These are phyloP conservation scores for Schizopygopsis pylzovi DNA, from an alignment of 2,797 vertebrate genomes.

Conservation along the genomic window DNA sequence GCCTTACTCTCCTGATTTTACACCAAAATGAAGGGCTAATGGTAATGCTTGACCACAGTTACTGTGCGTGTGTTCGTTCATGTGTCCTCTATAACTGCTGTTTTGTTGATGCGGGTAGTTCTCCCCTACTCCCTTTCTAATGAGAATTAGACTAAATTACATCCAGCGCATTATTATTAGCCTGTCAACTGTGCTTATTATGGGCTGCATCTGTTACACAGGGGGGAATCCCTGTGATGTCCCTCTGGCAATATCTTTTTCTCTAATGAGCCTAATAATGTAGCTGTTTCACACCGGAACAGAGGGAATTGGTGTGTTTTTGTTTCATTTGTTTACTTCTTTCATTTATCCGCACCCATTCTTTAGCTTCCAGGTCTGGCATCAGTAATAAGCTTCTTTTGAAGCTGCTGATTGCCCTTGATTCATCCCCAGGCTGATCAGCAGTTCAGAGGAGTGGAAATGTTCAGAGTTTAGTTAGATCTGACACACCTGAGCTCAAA, in stretches of 20 bases:
- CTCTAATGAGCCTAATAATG: slow-evolving; percentile 58
- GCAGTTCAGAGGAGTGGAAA: slow-evolving; percentile 65
- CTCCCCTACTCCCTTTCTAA: slow-evolving; percentile 50
- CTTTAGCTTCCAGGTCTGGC: slow-evolving; percentile 15
- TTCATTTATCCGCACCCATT: slow-evolving; percentile 23
- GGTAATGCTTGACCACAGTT: slow-evolving; percentile 3
- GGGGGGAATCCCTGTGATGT: slow-evolving; percentile 55
- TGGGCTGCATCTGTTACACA: slow-evolving; percentile 50
- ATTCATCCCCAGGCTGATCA: slow-evolving; percentile 59
- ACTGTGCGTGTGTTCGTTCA: neutral
- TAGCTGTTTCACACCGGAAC: slow-evolving; percentile 60
- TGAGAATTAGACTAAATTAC: slow-evolving; percentile 57
- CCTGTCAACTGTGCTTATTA: slow-evolving; percentile 54
- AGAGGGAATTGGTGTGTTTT: slow-evolving; percentile 48
- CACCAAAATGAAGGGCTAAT: slow-evolving; percentile 18
- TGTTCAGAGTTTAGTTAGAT: slow-evolving; percentile 71
- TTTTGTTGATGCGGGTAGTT: slow-evolving; percentile 43
- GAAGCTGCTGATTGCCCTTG: slow-evolving; percentile 66
- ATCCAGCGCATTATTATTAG: slow-evolving; percentile 54
- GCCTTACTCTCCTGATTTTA: neutral
- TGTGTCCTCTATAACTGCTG: slow-evolving; percentile 21
- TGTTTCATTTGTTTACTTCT: slow-evolving; percentile 21
- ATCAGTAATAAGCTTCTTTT: slow-evolving; percentile 59
- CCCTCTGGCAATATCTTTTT: slow-evolving; percentile 53
- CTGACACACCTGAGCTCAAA: slow-evolving; percentile 68